A percentile compares a stretch with the other conserved stretches of the same genome.
Conservation (phyloP, 2,113 vertebrate genomes). For the Rhombomys opimus region DNA sequence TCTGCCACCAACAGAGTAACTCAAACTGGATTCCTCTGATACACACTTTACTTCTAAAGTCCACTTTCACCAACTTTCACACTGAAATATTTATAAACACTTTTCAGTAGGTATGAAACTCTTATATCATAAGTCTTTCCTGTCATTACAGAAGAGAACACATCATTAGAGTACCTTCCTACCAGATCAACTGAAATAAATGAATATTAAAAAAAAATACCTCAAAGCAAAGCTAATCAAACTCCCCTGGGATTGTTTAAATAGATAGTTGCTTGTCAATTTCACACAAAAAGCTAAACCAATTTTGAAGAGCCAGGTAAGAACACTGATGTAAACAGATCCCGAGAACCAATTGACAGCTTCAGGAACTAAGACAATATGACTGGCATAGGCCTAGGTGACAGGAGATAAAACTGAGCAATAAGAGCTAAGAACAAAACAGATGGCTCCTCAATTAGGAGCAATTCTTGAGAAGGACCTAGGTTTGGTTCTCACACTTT, state of each 20-base stretch:
- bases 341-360: not conserved
- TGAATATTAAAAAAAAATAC: not conserved
- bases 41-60: not conserved
- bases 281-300: not conserved
- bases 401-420: not conserved
- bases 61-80: not conserved
- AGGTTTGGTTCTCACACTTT: no score
- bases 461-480: no score
- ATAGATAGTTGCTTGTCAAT: not conserved
- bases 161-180: not conserved
- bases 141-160: not conserved
- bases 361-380: not conserved
- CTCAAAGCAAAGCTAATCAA: not conserved
- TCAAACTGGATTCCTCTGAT: not conserved
- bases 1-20: not conserved
- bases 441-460: no score
- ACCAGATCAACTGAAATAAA: not conserved
- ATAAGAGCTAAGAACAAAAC: not conserved
- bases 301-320: not conserved
- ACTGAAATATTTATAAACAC: not conserved
- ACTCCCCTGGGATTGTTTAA: not conserved
- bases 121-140: not conserved
- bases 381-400: not conserved
- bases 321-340: not conserved
- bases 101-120: not conserved